Evolutionary conservation across 2,888 invertebrate genomes (phyloP).

Genomic region (Thereva nobilitata): DNA sequence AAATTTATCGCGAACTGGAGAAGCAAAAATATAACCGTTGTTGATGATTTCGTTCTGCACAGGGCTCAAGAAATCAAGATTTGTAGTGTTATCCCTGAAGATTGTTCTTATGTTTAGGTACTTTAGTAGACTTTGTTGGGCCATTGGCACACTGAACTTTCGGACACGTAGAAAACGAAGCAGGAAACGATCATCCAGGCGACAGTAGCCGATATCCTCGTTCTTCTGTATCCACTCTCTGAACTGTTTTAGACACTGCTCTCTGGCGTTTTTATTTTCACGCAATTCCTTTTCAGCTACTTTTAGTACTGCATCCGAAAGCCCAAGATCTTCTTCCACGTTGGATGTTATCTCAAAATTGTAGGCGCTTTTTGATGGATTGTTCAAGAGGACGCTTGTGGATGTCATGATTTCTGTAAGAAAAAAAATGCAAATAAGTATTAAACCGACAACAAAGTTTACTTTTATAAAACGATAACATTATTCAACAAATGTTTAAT

Average conservation of each 20-base stretch:
- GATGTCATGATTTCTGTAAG: too few species aligned
- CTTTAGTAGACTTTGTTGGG: slow-evolving; percentile 76
- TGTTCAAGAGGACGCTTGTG: too few species aligned
- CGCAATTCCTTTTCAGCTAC: slow-evolving; percentile 70
- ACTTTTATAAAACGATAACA: too few species aligned
- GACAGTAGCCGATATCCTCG: slow-evolving; percentile 68
- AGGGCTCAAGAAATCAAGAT: slow-evolving; percentile 68
- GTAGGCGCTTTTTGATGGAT: too few species aligned
- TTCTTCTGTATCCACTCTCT: slow-evolving; percentile 73
- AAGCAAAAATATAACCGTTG: slow-evolving; percentile 74
- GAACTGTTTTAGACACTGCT: slow-evolving; percentile 68
- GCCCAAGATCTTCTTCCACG: slow-evolving; percentile 40
- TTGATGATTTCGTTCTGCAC: slow-evolving; percentile 67
- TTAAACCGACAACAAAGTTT: too few species aligned
- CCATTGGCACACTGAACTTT: slow-evolving; percentile 79
- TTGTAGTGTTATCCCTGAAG: slow-evolving; percentile 67
- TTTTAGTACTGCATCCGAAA: slow-evolving; percentile 51
- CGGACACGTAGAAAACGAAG: slow-evolving; percentile 75
- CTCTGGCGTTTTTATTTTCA: slow-evolving; percentile 67
- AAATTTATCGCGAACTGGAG: slow-evolving; percentile 72
- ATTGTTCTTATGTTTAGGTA: slow-evolving; percentile 74
- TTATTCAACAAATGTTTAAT: too few species aligned
- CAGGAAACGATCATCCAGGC: slow-evolving; percentile 73
- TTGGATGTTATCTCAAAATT: too few species aligned
- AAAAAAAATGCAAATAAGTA: too few species aligned